Base-by-base conservation (phyloP, 2,113 vertebrate species). In the Scatophagus argus region DNA sequence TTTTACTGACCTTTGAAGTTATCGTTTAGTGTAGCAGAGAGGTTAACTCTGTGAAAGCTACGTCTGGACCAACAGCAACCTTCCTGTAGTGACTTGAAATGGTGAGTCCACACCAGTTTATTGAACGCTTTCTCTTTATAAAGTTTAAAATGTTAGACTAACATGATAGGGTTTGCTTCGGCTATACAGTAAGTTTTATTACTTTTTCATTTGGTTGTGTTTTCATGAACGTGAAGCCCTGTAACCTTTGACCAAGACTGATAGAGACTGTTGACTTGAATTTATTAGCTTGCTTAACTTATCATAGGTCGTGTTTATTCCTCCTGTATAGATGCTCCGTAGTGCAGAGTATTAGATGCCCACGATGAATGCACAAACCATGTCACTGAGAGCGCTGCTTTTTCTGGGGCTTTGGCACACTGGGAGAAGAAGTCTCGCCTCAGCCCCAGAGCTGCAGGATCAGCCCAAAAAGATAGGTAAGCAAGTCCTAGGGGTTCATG, bases 391-490 rank as follows among this genome's bases (percentile, higher is more conserved):
- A 64, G 66, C 88, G 0, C 55, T 95, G 49, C 78, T 94, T 25
- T 55, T 95, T 29, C 75, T 95, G 70, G 90, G 91, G 11, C 80
- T 95, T 6, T 94, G 87, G 84, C 86, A 92, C 2, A 61, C 85
- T 4, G 91, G 91, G 25, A 89, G 60, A 14, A 87, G 91, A 44
- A 71, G 91, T 77, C 61, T 94, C 1, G 92, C 91, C 19, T 94
- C 93, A 1, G 80, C 89, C 12, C 69, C 92, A 21, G 87, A 91
- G 46, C 64, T 88, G 14, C 63, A 60, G 59, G 87, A 91, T 2
- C 91, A 85, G 16, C 95, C 95, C 36, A 92, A 85, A 69, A 95
- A 86, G 56, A 95, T 95, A 7, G 95, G 95, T 94, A 82, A 69
- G 82, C 2, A 9, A 27, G 1, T 9, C 41, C 11, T n/a, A 64